Evolutionary conservation across 1,140 invertebrate genomes (phyloP), one percentile per base, ranked within the genome.

Genomic region (Drosophila orosa): DNA sequence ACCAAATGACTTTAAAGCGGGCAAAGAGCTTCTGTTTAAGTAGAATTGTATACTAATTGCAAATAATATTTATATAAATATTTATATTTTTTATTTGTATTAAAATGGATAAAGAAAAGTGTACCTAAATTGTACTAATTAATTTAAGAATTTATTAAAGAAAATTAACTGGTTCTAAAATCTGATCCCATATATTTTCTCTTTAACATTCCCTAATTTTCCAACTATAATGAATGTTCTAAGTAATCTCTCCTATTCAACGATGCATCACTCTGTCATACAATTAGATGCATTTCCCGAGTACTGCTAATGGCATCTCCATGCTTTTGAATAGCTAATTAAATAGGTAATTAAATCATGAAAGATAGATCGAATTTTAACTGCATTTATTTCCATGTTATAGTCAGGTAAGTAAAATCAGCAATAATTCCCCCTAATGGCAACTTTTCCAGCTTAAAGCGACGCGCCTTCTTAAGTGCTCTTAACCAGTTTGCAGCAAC

Each of bases 401-500:
- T 35, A 31, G 45, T 31, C 29, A 68, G 31, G 58, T 19, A 15
- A 31, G 12, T 17, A 22, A 52, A 52, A 52, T 7, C 19, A 29
- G 27, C 17, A 24, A 24, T 45, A 31, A 68, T 37, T 55, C 25
- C 31, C 19, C 29, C n/a, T 9, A 29, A 35, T 17, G 65, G 48
- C 25, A 44, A n/a, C 31, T 45, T 37, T 48, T 40, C 19, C 24
- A 37, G 65, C 40, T 74, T 74, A 74, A 74, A 74, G 59, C 37
- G 19, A 5, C 22, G 22, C 47, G 27, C 40, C 29, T 35, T 29
- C 72, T 58, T 75, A 25, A 74, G 44, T 56, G 61, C 37, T 58
- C 60, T 57, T 74, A 75, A 59, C 58, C 58, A 63, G 50, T 54
- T 74, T 63, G 10, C 72, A 37, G 39, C 27, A 17, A 9, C 25